These are phyloP conservation scores for Pherbina coryleti DNA, from an alignment of 2,888 invertebrate genomes.

Conservation along the genomic window DNA sequence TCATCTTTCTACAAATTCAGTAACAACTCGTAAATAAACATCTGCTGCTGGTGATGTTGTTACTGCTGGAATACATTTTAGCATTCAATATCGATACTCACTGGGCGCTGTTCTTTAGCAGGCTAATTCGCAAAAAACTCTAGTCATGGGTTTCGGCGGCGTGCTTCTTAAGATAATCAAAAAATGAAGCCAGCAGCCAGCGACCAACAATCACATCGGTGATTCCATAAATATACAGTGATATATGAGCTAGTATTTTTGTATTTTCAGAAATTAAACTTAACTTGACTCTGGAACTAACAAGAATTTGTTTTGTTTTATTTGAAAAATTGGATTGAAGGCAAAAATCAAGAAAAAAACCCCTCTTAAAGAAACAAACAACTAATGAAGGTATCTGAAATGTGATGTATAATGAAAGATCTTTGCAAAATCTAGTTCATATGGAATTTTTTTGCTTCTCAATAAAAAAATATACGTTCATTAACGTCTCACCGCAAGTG, in stretches of 20 bases:
- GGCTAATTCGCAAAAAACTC: background rate
- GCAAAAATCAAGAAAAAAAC: background rate
- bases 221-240: background rate
- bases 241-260: too few species aligned
- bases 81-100: slow-evolving; percentile 20
- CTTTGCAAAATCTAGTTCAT: too few species aligned
- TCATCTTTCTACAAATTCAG: slow-evolving; percentile 12
- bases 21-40: slow-evolving; percentile 24
- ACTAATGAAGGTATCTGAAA: too few species aligned
- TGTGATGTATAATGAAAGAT: too few species aligned
- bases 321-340: background rate
- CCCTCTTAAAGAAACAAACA: background rate
- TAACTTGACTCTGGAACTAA: too few species aligned
- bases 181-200: background rate
- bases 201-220: background rate
- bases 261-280: too few species aligned
- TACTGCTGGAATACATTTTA: slow-evolving; percentile 3
- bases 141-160: slow-evolving; percentile 21
- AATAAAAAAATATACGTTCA: too few species aligned
- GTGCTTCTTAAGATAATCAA: background rate
- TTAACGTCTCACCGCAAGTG: too few species aligned
- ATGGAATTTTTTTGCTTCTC: too few species aligned
- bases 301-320: background rate
- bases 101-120: background rate
- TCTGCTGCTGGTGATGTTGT: slow-evolving; percentile 3